Evolutionary conservation across 2,797 vertebrate species (phyloP), one percentile per base, ranked within the genome.

Genomic region (Buphagus erythrorhynchus): DNA sequence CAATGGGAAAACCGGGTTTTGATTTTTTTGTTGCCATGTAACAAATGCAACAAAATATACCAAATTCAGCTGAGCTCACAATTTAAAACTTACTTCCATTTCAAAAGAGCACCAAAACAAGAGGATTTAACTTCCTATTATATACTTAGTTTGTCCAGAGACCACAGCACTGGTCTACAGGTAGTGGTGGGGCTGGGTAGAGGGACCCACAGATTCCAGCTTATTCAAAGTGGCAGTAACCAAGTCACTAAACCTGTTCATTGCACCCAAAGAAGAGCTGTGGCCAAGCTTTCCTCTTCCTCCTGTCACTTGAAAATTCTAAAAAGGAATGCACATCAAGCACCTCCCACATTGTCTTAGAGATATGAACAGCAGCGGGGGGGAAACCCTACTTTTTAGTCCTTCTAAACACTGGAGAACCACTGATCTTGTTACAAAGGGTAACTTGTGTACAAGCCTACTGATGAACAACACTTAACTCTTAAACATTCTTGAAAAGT

Each of bases 161-260:
- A 79, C 20, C 20, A 54, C 17, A 74, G 43, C 9, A 66, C 2
- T 40, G 25, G 9, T 29, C 22, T 43, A 24, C 4, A 18, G 22
- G 16, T 5, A 0, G 1, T 5, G 6, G 29, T 54, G 10, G 8
- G 4, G 10, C 16, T 68, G 58, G 18, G 8, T 8, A 12, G 17
- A 68, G 8, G 5, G 33, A 55, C 18, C 8, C 9, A 21, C 28
- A 74, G 33, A 59, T 40, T 51, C 10, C 40, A 62, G n/a, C 3
- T 33, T 54, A 66, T 9, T 54, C n/a, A 18, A 51, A 66, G n/a
- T 4, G 2, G 20, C 31, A 75, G 58, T 18, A 86, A 90, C 7
- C 19, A 63, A 74, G 46, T 48, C 69, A 72, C 28, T 62, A 33
- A 65, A 52, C 22, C 66, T 62, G 20, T 57, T 91, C 19, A 45